phyloP scores from a whole-genome alignment of 2,113 vertebrate species.

The Heterotilapia buettikoferi region DNA sequence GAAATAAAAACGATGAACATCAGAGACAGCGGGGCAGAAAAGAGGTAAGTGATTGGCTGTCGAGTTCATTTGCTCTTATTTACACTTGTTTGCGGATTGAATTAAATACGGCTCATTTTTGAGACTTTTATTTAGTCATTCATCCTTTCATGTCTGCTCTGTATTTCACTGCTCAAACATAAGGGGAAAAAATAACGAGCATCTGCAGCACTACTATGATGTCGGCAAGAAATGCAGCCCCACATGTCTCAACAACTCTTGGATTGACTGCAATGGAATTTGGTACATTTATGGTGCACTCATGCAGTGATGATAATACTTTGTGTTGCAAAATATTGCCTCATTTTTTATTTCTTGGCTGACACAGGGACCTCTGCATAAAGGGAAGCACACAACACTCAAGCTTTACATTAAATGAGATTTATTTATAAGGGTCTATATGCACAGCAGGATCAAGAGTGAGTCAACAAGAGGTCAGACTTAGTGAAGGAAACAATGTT shows the following conservation, averaged over 20 bases:
- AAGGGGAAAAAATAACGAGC: background rate
- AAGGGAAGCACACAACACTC: background rate
- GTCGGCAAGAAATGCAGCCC: background rate
- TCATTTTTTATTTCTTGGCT: background rate
- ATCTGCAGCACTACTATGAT: background rate
- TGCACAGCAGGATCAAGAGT: background rate
- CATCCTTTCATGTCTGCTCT: slow-evolving; percentile 37
- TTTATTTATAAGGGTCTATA: background rate
- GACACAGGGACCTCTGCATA: background rate
- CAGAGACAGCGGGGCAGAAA: slow-evolving; percentile 5
- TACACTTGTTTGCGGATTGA: slow-evolving; percentile 19
- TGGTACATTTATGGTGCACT: background rate
- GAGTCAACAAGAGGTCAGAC: background rate
- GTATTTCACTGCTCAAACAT: background rate
- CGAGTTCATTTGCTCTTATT: slow-evolving; percentile 9
- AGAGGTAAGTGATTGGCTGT: slow-evolving; percentile 41
- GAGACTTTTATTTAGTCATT: slow-evolving; percentile 24
- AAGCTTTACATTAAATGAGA: background rate
- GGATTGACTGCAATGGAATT: background rate
- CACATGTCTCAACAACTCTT: background rate
- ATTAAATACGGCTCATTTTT: slow-evolving; percentile 33
- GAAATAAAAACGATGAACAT: slow-evolving; percentile 48
- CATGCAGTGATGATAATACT: background rate
- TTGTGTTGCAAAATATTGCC: background rate
- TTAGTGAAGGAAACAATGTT: background rate